These are phyloP conservation scores for Rhagoletis zephyria DNA, from an alignment of 1,140 invertebrate genomes.

Conservation along the genomic window DNA sequence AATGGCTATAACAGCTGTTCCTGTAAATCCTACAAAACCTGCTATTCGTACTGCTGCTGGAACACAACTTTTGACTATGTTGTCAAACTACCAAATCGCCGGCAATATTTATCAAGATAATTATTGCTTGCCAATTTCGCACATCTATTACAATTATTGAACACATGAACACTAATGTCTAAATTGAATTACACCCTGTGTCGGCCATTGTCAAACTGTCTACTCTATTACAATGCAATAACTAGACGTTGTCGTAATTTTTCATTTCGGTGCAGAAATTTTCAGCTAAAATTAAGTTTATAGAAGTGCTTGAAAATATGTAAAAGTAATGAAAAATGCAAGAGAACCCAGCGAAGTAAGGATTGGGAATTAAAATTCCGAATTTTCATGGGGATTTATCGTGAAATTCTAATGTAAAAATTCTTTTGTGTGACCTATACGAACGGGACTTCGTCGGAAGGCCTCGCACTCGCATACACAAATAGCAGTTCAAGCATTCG, in stretches of 20 bases:
- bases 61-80: too few species aligned
- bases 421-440: slow-evolving; percentile 52
- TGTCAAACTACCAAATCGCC: too few species aligned
- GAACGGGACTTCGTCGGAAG: slow-evolving; percentile 34
- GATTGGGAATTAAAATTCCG: neutral
- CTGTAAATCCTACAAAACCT: too few species aligned
- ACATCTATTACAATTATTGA: neutral
- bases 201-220: slow-evolving; percentile 52
- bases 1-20: too few species aligned
- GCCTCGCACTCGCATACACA: slow-evolving; percentile 46
- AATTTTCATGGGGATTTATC: neutral
- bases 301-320: slow-evolving; percentile 4
- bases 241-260: slow-evolving; percentile 58
- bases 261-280: slow-evolving; percentile 54
- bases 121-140: too few species aligned
- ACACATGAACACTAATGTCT: neutral
- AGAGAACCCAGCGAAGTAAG: slow-evolving; percentile 16
- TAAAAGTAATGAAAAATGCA: slow-evolving; percentile 31
- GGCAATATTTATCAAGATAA: too few species aligned
- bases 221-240: slow-evolving; percentile 56
- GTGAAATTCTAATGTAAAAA: slow-evolving; percentile 47
- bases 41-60: too few species aligned
- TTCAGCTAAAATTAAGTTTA: slow-evolving; percentile 32
- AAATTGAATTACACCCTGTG: slow-evolving; percentile 1
- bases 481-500: slow-evolving; percentile 16